A percentile compares a stretch with the other conserved stretches of the same genome.
phyloP scores from a whole-genome alignment of 1,140 invertebrate species.

The Drosophila pachea region DNA sequence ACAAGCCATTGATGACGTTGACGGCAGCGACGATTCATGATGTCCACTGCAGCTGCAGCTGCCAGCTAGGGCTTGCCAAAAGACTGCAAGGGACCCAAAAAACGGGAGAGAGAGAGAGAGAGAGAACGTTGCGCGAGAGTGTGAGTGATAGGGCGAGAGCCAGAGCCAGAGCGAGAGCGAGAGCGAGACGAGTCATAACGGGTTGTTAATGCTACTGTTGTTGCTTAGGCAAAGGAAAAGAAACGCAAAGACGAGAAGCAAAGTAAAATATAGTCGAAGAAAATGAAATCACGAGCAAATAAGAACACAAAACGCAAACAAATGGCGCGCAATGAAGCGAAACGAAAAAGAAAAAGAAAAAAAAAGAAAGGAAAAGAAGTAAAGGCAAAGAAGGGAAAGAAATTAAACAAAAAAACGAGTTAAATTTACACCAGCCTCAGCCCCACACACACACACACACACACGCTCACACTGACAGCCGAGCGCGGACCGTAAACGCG shows the following conservation, averaged over 20 bases:
- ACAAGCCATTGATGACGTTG: constrained; percentile 43
- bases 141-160: neutral
- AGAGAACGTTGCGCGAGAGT: too few species aligned
- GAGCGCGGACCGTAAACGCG: constrained; percentile 3
- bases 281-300: constrained; percentile 66
- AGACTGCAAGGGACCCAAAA: too few species aligned
- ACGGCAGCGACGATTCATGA: constrained; percentile 36
- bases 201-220: constrained; percentile 33
- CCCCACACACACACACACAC: constrained; percentile 13
- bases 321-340: constrained; percentile 33
- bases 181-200: constrained; percentile 49
- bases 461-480: neutral
- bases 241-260: constrained; percentile 6
- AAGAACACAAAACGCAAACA: constrained; percentile 50
- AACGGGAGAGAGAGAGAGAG: too few species aligned
- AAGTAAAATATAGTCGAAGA: constrained; percentile 37
- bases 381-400: constrained; percentile 40
- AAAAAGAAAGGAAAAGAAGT: constrained; percentile 23
- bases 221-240: constrained; percentile 30
- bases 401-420: constrained; percentile 63
- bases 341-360: constrained; percentile 24
- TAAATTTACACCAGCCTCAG: constrained; percentile 59
- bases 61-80: neutral
- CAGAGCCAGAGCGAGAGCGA: constrained; percentile 2
- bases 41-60: constrained; percentile 20